These are phyloP conservation scores for Netelia fuscicornis DNA, from an alignment of 2,888 invertebrate genomes.

Conservation along the genomic window DNA sequence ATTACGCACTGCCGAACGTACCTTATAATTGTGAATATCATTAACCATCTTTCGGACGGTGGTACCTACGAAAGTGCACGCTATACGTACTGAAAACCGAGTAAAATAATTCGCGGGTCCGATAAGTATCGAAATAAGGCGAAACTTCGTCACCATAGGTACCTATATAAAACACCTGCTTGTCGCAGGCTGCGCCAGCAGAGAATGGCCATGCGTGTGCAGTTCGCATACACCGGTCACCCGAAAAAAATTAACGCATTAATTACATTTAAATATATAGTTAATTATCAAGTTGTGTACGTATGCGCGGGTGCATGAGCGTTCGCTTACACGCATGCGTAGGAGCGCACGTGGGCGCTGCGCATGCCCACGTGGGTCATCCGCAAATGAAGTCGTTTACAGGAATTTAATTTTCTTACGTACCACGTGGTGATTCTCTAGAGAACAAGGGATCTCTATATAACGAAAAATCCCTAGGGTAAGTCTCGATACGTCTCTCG, in stretches of 20 bases:
- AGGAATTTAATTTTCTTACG: too few species aligned
- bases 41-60: conserved; percentile 21
- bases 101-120: conserved; percentile 8
- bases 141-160: conserved; percentile 41
- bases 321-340: too few species aligned
- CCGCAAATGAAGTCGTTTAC: too few species aligned
- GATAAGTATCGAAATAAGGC: conserved; percentile 51
- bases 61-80: background rate
- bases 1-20: background rate
- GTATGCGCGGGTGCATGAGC: background rate
- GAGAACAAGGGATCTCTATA: too few species aligned
- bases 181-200: conserved; percentile 42
- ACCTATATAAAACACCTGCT: conserved; percentile 50
- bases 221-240: conserved; percentile 45
- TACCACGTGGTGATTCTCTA: too few species aligned
- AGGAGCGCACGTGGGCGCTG: too few species aligned
- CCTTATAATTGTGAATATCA: conserved; percentile 45
- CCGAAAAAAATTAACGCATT: conserved; percentile 12
- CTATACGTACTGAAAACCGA: conserved; percentile 3
- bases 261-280: conserved; percentile 19
- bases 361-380: too few species aligned
- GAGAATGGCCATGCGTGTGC: conserved; percentile 26
- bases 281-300: background rate
- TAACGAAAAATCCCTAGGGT: too few species aligned
- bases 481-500: too few species aligned